Evolutionary conservation across 2,113 vertebrate species (phyloP).

Genomic region (Hyaena hyaena): DNA sequence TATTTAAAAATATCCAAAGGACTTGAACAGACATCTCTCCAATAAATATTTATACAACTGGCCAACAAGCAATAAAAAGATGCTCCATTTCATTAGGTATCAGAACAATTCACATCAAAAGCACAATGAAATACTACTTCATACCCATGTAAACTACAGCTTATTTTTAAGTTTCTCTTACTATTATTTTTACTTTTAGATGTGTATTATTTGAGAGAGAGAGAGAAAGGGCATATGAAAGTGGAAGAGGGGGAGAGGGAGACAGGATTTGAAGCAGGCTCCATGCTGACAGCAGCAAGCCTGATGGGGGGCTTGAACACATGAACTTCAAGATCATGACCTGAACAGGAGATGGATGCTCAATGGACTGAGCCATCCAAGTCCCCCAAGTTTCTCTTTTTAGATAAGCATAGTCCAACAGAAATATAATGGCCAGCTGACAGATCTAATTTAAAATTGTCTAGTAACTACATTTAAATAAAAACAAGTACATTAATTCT

Average conservation of each 20-base stretch:
- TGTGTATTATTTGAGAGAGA: no score
- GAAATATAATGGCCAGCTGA: background rate
- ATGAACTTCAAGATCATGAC: no score
- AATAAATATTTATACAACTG: background rate
- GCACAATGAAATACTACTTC: background rate
- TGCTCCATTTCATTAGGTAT: background rate
- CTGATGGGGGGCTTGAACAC: no score
- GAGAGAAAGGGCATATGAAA: no score
- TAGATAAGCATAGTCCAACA: background rate
- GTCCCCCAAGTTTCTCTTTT: background rate
- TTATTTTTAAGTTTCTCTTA: background rate
- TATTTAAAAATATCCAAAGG: background rate
- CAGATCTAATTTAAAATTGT: background rate
- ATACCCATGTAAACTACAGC: background rate
- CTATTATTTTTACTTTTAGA: background rate
- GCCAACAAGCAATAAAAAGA: background rate
- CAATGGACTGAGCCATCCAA: no score
- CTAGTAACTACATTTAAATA: background rate
- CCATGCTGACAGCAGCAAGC: no score
- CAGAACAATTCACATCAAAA: background rate
- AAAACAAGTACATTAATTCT: background rate
- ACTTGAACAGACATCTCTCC: background rate
- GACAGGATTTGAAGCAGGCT: no score
- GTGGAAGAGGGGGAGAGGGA: no score
- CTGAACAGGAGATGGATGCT: no score